Base-by-base conservation (phyloP, 2,888 invertebrate species). In the Plusia festucae region DNA sequence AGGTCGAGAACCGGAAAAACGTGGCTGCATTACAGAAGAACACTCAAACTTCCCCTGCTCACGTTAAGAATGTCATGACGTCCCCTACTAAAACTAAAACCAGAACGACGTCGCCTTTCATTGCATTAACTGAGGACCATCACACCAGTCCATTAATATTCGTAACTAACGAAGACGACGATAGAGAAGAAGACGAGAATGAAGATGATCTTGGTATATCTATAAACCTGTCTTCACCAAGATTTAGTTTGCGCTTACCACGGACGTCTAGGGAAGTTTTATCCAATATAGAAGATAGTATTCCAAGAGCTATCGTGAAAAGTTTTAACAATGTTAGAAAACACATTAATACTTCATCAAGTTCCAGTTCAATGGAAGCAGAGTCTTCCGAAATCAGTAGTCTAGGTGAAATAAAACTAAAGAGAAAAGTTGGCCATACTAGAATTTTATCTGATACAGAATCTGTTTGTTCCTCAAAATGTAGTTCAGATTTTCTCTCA, bases 21-120 rank as follows among this genome's bases (percentile, higher is more conserved):
- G 70, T 88, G 4, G 73, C 83, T 16, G 85, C 90, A 1, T 82
- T 82, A 13, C 94, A 91, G 54, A 95, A 95, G 79, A 90, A 91
- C 60, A 95, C 95, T 3, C 95, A 95, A 79, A 95, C 95, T 0
- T 94, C 95, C 7, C 95, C 95, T 3, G 90, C 92, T 34, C 93
- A 87, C 49, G 91, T 91, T 0, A 94, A 93, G 81, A 86, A 89
- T 78, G 88, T 93, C 0, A 95, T 94, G 94, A 95, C 95, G 1
- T 95, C 95, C 16, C 95, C 95, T 6, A 90, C 88, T 22, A 88
- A 72, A 75, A 91, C 91, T 15, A 94, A 93, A 79, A 93, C 93
- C 1, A 89, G 94, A 69, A 90, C 94, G 0, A 95, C 95, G 15
- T 95, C 95, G 2, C 93, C 95, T 16, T 88, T 95, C 59, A 66